Percentiles rank a stretch among this genome's conserved stretches.
These are phyloP conservation scores for Clamator glandarius DNA, from an alignment of 2,797 vertebrate genomes.

Conservation along the genomic window DNA sequence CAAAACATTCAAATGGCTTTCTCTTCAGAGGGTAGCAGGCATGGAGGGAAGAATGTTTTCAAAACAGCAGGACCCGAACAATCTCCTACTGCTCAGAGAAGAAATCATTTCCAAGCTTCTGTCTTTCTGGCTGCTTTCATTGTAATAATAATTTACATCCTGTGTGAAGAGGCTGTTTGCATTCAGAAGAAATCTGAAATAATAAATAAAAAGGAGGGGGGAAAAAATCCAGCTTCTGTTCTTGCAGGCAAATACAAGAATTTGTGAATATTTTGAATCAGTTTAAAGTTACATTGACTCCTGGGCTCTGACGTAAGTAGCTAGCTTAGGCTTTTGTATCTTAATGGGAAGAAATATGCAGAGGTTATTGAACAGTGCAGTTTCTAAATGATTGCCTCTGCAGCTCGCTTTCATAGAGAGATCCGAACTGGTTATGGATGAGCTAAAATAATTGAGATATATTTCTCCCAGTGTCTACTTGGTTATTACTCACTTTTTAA, in stretches of 20 bases:
- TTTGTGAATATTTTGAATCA: conserved; percentile 66
- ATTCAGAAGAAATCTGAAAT: conserved; percentile 59
- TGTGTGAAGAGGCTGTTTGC: conserved; percentile 69
- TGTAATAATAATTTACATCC: conserved; percentile 78
- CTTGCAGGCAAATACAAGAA: conserved; percentile 66
- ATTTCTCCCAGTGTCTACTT: conserved; percentile 44
- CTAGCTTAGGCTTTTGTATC: conserved; percentile 58
- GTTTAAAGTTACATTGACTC: conserved; percentile 63
- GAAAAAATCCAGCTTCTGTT: conserved; percentile 27
- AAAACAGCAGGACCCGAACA: conserved; percentile 81
- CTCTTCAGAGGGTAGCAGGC: conserved; percentile 75
- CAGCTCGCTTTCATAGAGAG: conserved; percentile 65
- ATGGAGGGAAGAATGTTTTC: conserved; percentile 77
- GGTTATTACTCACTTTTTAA: conserved; percentile 54
- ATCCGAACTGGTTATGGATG: conserved; percentile 62
- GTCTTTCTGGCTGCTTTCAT: conserved; percentile 80
- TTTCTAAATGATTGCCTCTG: conserved; percentile 69
- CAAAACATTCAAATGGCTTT: conserved; percentile 81
- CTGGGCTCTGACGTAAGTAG: conserved; percentile 17
- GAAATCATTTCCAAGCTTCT: conserved; percentile 80
- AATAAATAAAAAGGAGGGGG: conserved; percentile 9
- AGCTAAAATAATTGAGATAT: conserved; percentile 70
- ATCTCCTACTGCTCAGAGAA: conserved; percentile 78
- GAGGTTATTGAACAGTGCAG: conserved; percentile 27
- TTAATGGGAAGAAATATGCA: conserved; percentile 16